These are phyloP conservation scores for Drosophila prolongata DNA, from an alignment of 2,888 invertebrate species.

Conservation along the genomic window DNA sequence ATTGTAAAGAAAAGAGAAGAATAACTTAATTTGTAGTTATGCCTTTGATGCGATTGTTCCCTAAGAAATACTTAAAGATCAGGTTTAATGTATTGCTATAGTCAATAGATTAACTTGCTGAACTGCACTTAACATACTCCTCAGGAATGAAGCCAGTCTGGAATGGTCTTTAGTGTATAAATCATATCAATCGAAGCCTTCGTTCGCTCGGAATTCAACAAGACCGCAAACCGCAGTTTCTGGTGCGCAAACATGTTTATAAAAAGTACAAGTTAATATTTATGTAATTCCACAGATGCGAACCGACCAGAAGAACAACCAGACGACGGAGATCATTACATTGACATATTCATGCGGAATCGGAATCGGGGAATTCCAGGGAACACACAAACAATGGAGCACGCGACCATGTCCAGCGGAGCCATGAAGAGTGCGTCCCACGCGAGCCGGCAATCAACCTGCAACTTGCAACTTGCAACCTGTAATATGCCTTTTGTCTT, in stretches of 20 bases:
- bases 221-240: slow-evolving; percentile 26
- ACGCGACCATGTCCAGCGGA: slow-evolving; percentile 67
- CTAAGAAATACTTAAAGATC: slow-evolving; percentile 8
- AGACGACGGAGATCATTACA: slow-evolving; percentile 67
- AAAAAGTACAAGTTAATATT: slow-evolving; percentile 79
- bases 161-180: slow-evolving; percentile 40
- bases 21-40: neutral
- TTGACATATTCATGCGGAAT: slow-evolving; percentile 76
- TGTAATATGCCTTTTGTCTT: slow-evolving; percentile 52
- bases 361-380: slow-evolving; percentile 60
- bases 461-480: slow-evolving; percentile 58
- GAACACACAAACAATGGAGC: slow-evolving; percentile 49
- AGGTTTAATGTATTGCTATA: neutral
- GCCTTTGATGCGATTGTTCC: neutral
- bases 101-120: slow-evolving; percentile 23
- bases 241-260: slow-evolving; percentile 67
- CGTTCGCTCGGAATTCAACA: slow-evolving; percentile 33
- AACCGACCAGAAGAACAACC: slow-evolving; percentile 27
- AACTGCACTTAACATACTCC: slow-evolving; percentile 2
- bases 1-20: neutral
- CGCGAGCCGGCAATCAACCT: slow-evolving; percentile 67
- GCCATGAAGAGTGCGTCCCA: slow-evolving; percentile 61
- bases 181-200: slow-evolving; percentile 37
- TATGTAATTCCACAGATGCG: slow-evolving; percentile 73
- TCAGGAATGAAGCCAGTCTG: slow-evolving; percentile 11